These are phyloP conservation scores for Cylas formicarius DNA, from an alignment of 1,140 invertebrate genomes.

Conservation along the genomic window DNA sequence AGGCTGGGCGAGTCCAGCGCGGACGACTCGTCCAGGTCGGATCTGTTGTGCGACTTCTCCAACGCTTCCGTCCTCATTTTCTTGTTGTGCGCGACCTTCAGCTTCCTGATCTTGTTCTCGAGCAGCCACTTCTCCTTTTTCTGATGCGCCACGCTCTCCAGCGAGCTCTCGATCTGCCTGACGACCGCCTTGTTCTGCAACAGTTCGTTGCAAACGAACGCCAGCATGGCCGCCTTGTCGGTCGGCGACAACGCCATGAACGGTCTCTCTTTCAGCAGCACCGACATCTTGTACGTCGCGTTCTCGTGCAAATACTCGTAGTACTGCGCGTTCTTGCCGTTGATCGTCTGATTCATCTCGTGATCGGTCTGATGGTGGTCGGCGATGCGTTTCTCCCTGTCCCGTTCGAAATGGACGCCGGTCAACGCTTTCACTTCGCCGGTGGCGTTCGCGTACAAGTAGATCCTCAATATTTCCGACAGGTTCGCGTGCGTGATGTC, in stretches of 20 bases:
- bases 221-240: slow-evolving; percentile 79
- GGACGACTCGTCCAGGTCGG: slow-evolving; percentile 27
- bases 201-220: slow-evolving; percentile 89
- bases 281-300: slow-evolving; percentile 65
- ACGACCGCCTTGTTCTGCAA: slow-evolving; percentile 85
- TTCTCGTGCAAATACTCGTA: slow-evolving; percentile 70
- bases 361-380: slow-evolving; percentile 70
- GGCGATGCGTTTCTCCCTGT: slow-evolving; percentile 65
- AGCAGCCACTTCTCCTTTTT: slow-evolving; percentile 73
- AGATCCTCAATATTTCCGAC: slow-evolving; percentile 87
- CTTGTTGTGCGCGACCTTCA: slow-evolving; percentile 65
- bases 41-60: slow-evolving; percentile 46
- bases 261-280: slow-evolving; percentile 62
- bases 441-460: slow-evolving; percentile 77
- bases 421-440: slow-evolving; percentile 76
- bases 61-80: slow-evolving; percentile 67
- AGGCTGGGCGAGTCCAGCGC: slow-evolving; percentile 38
- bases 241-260: slow-evolving; percentile 81
- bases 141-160: slow-evolving; percentile 67
- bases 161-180: slow-evolving; percentile 67
- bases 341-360: slow-evolving; percentile 52
- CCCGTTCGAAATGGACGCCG: slow-evolving; percentile 67
- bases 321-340: slow-evolving; percentile 67
- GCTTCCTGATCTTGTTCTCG: slow-evolving; percentile 82
- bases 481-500: slow-evolving; percentile 87